phyloP scores from a whole-genome alignment of 2,888 invertebrate species.

The Pristionchus exspectatus region DNA sequence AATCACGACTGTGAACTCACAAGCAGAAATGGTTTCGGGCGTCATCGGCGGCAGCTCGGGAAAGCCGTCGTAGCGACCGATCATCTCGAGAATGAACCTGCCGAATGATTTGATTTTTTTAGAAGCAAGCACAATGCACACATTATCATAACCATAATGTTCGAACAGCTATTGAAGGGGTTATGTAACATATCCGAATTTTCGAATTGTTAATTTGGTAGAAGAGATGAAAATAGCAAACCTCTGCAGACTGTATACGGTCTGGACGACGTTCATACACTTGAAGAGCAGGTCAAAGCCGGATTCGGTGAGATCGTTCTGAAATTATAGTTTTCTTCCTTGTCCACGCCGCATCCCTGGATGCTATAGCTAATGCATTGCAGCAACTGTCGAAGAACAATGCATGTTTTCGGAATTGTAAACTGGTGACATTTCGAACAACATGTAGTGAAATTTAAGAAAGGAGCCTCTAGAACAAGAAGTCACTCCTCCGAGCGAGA shows the following conservation, averaged over 20 bases:
- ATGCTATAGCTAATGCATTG: no score
- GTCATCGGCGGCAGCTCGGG: constrained; percentile 6
- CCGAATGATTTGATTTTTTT: not conserved
- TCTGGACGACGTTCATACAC: constrained; percentile 48
- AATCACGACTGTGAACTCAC: no score
- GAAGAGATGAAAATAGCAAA: not conserved
- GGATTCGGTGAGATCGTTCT: constrained; percentile 40
- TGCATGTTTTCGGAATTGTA: no score
- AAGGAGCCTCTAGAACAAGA: no score
- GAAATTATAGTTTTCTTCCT: no score
- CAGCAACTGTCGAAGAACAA: no score
- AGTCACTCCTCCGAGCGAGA: no score
- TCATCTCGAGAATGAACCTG: constrained; percentile 50
- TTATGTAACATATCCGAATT: not conserved
- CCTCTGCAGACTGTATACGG: constrained; percentile 32
- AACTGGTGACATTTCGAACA: no score
- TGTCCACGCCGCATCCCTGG: no score
- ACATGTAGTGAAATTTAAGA: no score
- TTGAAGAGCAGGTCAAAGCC: constrained; percentile 51
- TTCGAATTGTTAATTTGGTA: not conserved
- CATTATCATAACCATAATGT: not conserved
- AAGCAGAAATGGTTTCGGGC: constrained; percentile 30
- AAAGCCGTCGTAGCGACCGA: constrained; percentile 38
- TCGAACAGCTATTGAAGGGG: not conserved
- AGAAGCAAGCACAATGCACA: no score